A percentile compares a stretch with the other conserved stretches of the same genome.
These are phyloP conservation scores for Halcyon leucocephala DNA, from an alignment of 2,797 vertebrate genomes.

Conservation along the genomic window DNA sequence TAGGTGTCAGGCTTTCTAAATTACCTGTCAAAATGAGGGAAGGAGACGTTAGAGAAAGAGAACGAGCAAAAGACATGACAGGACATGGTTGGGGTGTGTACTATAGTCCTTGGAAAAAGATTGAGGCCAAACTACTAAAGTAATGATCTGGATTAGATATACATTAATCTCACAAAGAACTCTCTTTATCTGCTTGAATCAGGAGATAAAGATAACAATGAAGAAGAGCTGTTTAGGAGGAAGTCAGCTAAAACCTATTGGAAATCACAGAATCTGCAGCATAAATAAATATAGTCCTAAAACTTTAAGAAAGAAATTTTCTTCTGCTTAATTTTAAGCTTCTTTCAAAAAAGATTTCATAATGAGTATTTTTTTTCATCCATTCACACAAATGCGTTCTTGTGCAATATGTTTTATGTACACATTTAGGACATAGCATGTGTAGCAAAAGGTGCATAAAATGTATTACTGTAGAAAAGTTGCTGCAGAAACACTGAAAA, in stretches of 20 bases:
- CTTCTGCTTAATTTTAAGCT: not conserved
- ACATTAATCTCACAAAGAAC: not conserved
- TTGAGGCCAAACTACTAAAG: not conserved
- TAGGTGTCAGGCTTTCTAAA: conserved; percentile 49
- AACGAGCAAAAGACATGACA: conserved; percentile 24
- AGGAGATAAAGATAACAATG: not conserved
- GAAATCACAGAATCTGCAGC: not conserved
- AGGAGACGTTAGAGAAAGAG: conserved; percentile 14
- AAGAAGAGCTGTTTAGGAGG: not conserved
- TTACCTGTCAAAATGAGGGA: conserved; percentile 62
- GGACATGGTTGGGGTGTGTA: not conserved
- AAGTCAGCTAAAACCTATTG: not conserved
- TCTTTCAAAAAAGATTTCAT: not conserved
- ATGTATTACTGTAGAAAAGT: not conserved
- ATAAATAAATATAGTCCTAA: not conserved
- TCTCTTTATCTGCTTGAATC: not conserved
- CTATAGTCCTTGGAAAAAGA: conserved; percentile 11
- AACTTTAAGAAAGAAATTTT: not conserved
- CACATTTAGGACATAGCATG: not conserved
- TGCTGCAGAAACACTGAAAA: not conserved
- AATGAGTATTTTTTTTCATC: not conserved
- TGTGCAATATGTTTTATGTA: not conserved
- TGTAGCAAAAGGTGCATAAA: not conserved
- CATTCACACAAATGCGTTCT: not conserved
- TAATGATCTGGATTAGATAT: conserved; percentile 31